Percentiles rank a stretch among this genome's conserved stretches.
Conservation (phyloP, 2,888 invertebrate species). For the Drosophila greeni region DNA sequence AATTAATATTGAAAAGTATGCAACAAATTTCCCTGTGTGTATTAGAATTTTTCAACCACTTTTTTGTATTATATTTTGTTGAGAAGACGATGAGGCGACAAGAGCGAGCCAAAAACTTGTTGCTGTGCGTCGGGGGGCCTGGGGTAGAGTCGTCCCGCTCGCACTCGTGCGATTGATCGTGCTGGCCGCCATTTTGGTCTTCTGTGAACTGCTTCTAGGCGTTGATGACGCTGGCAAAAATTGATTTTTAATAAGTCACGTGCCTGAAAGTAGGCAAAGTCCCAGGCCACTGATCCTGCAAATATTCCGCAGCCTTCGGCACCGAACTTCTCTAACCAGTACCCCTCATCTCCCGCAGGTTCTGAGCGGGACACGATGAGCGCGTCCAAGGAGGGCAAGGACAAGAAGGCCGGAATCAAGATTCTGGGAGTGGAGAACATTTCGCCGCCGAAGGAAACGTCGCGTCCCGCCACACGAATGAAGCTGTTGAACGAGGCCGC, state of each 20-base stretch:
- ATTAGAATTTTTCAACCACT: slow-evolving; percentile 63
- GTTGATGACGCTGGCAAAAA: slow-evolving; percentile 68
- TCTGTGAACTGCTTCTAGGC: slow-evolving; percentile 68
- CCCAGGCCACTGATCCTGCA: slow-evolving; percentile 50
- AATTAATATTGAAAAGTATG: slow-evolving; percentile 67
- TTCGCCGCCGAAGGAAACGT: slow-evolving; percentile 35
- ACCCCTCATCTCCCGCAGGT: not conserved
- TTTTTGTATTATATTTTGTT: slow-evolving; percentile 53
- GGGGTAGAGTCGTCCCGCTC: slow-evolving; percentile 54
- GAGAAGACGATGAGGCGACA: slow-evolving; percentile 33
- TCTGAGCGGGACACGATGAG: slow-evolving; percentile 43
- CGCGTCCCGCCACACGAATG: slow-evolving; percentile 47
- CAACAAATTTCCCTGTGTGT: slow-evolving; percentile 57
- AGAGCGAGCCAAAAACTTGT: slow-evolving; percentile 48
- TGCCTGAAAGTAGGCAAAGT: slow-evolving; percentile 67
- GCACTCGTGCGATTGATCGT: slow-evolving; percentile 35
- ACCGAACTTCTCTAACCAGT: not conserved
- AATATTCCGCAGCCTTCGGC: not conserved
- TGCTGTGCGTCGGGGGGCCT: slow-evolving; percentile 37
- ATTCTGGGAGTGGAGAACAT: slow-evolving; percentile 60
- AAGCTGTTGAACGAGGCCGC: slow-evolving; percentile 57
- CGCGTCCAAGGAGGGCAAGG: slow-evolving; percentile 49
- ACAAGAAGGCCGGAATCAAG: slow-evolving; percentile 52
- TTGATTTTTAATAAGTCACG: slow-evolving; percentile 48
- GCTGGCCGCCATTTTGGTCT: slow-evolving; percentile 64